Conservation (phyloP, 2,113 vertebrate genomes). For the Sturnira hondurensis region DNA sequence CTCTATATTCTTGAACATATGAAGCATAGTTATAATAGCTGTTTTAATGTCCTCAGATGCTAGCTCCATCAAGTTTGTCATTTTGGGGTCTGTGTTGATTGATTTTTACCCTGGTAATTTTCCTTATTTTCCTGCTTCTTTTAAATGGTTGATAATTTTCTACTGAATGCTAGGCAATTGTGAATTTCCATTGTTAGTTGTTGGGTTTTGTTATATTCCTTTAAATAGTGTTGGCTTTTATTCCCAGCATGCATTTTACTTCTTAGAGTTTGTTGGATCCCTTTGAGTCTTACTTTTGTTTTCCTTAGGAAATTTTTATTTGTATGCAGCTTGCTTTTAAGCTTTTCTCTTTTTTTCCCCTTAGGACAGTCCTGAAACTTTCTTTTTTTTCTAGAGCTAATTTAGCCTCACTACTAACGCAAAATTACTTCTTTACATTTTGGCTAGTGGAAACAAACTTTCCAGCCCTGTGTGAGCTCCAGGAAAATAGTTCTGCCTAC, state of each 20-base stretch:
- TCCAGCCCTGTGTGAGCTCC: neutral
- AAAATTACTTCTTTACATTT: neutral
- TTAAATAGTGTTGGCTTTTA: neutral
- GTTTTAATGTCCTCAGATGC: neutral
- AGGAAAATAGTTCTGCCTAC: neutral
- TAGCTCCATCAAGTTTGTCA: neutral
- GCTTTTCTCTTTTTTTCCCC: neutral
- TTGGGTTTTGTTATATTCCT: conserved; percentile 16
- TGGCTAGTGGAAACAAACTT: neutral
- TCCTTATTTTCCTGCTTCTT: neutral
- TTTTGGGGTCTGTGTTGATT: neutral
- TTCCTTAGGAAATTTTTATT: neutral
- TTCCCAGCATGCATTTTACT: neutral
- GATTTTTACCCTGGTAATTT: neutral
- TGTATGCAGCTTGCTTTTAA: neutral
- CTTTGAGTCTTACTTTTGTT: neutral
- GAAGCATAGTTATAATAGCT: neutral
- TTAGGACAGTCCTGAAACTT: neutral
- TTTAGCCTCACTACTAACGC: neutral
- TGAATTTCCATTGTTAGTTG: neutral
- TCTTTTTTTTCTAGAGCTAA: neutral
- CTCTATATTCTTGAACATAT: neutral
- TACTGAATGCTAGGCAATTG: neutral
- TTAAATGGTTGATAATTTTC: neutral
- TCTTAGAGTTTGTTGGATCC: neutral